phyloP scores from a whole-genome alignment of 2,888 invertebrate genomes.

The Chymomyza procnemis region DNA sequence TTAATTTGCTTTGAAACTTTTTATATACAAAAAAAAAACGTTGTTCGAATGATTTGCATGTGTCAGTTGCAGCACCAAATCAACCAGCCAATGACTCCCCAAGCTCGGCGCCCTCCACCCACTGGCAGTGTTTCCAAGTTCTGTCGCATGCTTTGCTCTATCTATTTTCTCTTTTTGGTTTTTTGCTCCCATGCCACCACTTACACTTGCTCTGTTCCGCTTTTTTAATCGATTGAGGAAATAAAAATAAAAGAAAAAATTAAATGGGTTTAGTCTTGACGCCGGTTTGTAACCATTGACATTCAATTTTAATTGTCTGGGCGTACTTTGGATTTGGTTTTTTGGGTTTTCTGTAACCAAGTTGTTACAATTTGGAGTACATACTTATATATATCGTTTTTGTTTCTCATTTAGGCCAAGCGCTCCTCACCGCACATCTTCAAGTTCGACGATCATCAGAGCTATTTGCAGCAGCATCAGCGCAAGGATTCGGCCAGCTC shows the following conservation, averaged over 20 bases:
- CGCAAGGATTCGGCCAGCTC: conserved; percentile 87
- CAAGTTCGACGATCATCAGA: conserved; percentile 79
- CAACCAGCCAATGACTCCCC: not conserved
- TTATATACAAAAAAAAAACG: too few species aligned
- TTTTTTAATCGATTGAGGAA: not conserved
- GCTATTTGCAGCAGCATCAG: conserved; percentile 81
- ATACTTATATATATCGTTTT: not conserved
- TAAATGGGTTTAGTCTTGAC: not conserved
- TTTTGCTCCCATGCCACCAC: too few species aligned
- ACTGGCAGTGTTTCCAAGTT: too few species aligned
- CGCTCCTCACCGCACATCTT: conserved; percentile 78
- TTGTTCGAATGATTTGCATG: not conserved
- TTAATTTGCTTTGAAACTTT: not conserved
- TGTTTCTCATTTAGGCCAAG: conserved; percentile 57
- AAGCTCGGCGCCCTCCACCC: too few species aligned
- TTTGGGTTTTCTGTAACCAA: too few species aligned
- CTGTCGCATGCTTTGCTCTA: too few species aligned
- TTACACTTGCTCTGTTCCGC: not conserved
- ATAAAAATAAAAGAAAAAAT: not conserved
- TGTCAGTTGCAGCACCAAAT: not conserved
- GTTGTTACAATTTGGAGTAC: not conserved
- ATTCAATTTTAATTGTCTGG: conserved; percentile 4
- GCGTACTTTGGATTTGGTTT: not conserved
- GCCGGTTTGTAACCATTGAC: conserved; percentile 1
- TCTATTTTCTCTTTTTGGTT: too few species aligned